phyloP scores from a whole-genome alignment of 2,888 invertebrate species.

The Caenorhabditis sp. region DNA sequence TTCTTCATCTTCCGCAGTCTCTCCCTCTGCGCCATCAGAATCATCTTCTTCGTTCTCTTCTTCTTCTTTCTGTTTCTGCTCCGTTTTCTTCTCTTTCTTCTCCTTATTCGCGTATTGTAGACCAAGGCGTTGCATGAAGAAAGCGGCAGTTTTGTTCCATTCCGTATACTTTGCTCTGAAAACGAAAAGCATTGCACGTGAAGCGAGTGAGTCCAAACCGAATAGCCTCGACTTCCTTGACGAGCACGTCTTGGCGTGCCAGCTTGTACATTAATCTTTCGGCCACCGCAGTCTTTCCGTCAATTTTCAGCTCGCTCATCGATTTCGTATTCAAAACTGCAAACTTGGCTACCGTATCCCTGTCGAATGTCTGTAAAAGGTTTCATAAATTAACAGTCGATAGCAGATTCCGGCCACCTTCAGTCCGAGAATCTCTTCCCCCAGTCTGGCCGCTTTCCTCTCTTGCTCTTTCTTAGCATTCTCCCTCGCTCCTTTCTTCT shows the following conservation, averaged over 20 bases:
- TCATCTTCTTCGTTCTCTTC: conserved; percentile 3
- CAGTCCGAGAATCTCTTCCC: conserved; percentile 39
- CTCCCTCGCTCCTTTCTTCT: conserved; percentile 3
- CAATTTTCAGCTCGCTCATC: conserved; percentile 35
- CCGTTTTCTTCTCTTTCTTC: conserved; percentile 19
- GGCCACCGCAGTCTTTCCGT: conserved; percentile 13
- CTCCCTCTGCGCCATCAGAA: neutral
- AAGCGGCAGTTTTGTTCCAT: conserved; percentile 51
- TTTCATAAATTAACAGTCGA: too few relatives aligned
- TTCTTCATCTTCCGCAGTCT: neutral
- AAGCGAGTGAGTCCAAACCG: neutral
- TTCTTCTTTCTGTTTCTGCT: conserved; percentile 2
- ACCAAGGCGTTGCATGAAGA: conserved; percentile 59
- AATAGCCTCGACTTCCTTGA: conserved; percentile 5
- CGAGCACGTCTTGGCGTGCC: conserved; percentile 33
- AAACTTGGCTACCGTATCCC: conserved; percentile 47
- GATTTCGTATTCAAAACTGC: conserved; percentile 43
- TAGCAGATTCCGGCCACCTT: too few relatives aligned
- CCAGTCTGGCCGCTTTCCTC: conserved; percentile 7
- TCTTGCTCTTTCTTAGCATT: conserved; percentile 18
- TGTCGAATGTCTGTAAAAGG: conserved; percentile 47
- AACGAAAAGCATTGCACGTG: neutral
- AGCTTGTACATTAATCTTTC: conserved; percentile 51
- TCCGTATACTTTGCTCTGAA: conserved; percentile 44
- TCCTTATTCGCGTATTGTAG: conserved; percentile 42